Evolutionary conservation across 2,888 invertebrate species (phyloP).

Genomic region (Eudemis profundana): DNA sequence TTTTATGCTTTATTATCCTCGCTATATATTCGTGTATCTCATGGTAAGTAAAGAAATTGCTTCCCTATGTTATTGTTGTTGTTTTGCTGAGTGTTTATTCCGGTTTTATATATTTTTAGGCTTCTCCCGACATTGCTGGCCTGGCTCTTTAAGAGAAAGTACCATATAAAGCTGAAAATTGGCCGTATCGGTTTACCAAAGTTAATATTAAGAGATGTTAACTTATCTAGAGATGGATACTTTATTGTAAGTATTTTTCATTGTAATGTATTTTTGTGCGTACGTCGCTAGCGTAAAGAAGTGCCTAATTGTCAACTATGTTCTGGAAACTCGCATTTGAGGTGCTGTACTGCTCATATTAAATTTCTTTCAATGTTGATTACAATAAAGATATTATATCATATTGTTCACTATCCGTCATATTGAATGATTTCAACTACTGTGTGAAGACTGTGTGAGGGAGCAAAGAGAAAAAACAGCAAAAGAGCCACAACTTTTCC

Average conservation of each 20-base stretch:
- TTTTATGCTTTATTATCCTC: slow-evolving; percentile 69
- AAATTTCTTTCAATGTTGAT: no score
- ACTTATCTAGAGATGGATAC: slow-evolving; percentile 91
- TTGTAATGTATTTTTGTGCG: not conserved
- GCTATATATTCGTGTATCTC: slow-evolving; percentile 86
- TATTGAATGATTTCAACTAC: no score
- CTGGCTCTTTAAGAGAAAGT: slow-evolving; percentile 92
- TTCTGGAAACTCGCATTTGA: no score
- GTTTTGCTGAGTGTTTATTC: slow-evolving; percentile 60
- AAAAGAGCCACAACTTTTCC: no score
- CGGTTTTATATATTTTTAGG: slow-evolving; percentile 81
- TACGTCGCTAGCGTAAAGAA: not conserved
- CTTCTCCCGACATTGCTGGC: slow-evolving; percentile 90
- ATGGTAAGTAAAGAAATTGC: slow-evolving; percentile 77
- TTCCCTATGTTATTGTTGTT: slow-evolving; percentile 50
- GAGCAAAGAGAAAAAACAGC: no score
- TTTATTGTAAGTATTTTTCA: slow-evolving; percentile 86
- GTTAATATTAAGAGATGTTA: slow-evolving; percentile 91
- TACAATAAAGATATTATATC: no score
- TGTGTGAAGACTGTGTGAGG: no score
- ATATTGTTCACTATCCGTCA: no score
- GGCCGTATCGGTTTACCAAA: slow-evolving; percentile 93
- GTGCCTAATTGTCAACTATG: not conserved
- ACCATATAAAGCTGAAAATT: slow-evolving; percentile 91
- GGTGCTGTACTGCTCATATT: no score